A percentile compares a stretch with the other conserved stretches of the same genome.
These are phyloP conservation scores for Dascillus cervinus DNA, from an alignment of 2,888 invertebrate species.

Conservation along the genomic window DNA sequence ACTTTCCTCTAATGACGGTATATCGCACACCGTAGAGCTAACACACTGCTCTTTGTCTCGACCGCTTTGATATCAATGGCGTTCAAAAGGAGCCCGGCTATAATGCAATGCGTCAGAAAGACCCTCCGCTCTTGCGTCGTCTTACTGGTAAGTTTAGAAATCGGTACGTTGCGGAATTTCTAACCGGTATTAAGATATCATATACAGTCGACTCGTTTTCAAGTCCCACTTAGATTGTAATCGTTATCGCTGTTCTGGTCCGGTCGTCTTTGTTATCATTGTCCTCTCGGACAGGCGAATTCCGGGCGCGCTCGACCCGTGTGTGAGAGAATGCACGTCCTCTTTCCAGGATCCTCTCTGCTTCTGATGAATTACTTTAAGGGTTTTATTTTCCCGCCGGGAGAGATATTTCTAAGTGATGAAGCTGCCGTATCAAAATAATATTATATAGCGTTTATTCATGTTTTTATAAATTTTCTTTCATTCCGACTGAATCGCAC, in stretches of 20 bases:
- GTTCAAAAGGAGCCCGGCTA: slow-evolving; percentile 9
- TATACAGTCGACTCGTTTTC: background rate
- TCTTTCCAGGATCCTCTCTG: slow-evolving; percentile 8
- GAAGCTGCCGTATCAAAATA: slow-evolving; percentile 26
- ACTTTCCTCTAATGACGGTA: slow-evolving; percentile 5
- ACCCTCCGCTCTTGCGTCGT: slow-evolving; percentile 5
- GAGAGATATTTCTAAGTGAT: slow-evolving; percentile 26
- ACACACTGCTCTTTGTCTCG: slow-evolving; percentile 7
- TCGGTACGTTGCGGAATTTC: no score
- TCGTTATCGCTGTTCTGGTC: slow-evolving; percentile 4
- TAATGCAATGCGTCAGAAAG: slow-evolving; percentile 6
- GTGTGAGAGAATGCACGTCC: slow-evolving; percentile 11
- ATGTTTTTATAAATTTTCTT: slow-evolving; percentile 6
- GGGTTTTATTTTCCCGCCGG: slow-evolving; percentile 25
- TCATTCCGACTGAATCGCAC: slow-evolving; percentile 1
- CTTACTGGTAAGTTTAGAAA: background rate
- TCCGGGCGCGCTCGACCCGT: slow-evolving; percentile 7
- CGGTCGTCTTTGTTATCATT: slow-evolving; percentile 8
- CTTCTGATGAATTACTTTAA: slow-evolving; percentile 26
- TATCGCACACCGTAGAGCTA: slow-evolving; percentile 4
- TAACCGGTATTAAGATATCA: no score
- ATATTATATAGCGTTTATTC: slow-evolving; percentile 22
- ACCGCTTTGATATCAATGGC: slow-evolving; percentile 10
- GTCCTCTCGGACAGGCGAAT: slow-evolving; percentile 5
- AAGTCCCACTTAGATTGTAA: no score